A percentile compares a stretch with the other conserved stretches of the same genome.
Conservation (phyloP, 2,888 invertebrate genomes). For the Meganola albula region DNA sequence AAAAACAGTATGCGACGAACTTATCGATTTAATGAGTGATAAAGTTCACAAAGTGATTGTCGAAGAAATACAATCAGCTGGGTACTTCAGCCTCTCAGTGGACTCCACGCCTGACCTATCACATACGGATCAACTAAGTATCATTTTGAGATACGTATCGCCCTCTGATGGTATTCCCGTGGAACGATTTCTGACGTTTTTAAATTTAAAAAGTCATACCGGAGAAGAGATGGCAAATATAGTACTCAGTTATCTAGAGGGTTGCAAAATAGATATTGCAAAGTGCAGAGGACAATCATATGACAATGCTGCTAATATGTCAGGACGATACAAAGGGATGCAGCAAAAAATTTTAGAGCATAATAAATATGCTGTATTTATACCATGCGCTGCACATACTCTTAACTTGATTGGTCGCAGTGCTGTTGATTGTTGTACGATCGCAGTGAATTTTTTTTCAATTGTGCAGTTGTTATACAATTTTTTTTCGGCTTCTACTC, state of each 20-base stretch:
- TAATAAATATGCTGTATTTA: neutral
- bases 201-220: neutral
- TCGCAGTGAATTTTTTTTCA: neutral
- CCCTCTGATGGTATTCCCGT: slow-evolving; percentile 7
- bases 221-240: neutral
- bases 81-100: slow-evolving; percentile 10
- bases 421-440: neutral
- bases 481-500: no score
- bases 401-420: slow-evolving; percentile 9
- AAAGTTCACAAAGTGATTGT: slow-evolving; percentile 22
- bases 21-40: slow-evolving; percentile 30
- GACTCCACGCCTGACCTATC: slow-evolving; percentile 28
- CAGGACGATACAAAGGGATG: slow-evolving; percentile 11
- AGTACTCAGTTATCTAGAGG: neutral
- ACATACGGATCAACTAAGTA: slow-evolving; percentile 26
- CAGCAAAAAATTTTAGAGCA: slow-evolving; percentile 12
- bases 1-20: slow-evolving; percentile 32
- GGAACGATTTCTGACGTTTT: slow-evolving; percentile 2
- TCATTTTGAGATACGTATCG: slow-evolving; percentile 24
- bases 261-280: slow-evolving; percentile 1
- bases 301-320: slow-evolving; percentile 21
- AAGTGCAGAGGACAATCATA: slow-evolving; percentile 19
- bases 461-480: slow-evolving; percentile 5
- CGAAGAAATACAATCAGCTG: neutral
- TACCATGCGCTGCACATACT: slow-evolving; percentile 4